Evolutionary conservation across 2,797 vertebrate species (phyloP).

Genomic region (Champsocephalus esox): DNA sequence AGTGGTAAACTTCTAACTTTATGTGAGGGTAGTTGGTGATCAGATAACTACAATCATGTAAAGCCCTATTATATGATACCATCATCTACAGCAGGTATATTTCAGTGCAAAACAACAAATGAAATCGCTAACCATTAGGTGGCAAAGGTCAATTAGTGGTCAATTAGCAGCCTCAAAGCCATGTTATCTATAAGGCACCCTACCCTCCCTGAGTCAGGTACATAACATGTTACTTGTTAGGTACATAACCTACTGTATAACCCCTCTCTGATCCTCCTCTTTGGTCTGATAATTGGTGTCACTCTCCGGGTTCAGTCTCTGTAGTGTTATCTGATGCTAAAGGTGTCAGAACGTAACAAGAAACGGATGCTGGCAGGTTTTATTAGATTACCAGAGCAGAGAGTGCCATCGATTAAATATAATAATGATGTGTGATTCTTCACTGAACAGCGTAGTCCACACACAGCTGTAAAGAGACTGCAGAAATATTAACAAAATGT

Average conservation of each 20-base stretch:
- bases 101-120: background rate
- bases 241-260: conserved; percentile 12
- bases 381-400: conserved; percentile 42
- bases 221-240: background rate
- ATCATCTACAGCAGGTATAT: background rate
- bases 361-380: conserved; percentile 27
- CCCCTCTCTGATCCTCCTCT: conserved; percentile 28
- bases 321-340: conserved; percentile 34
- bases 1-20: background rate
- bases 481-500: background rate
- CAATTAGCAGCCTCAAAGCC: conserved; percentile 24
- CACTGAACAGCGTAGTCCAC: background rate
- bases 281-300: conserved; percentile 48
- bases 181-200: conserved; percentile 14
- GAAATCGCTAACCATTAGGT: conserved; percentile 3
- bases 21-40: background rate
- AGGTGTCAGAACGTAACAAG: conserved; percentile 18
- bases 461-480: background rate
- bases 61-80: background rate
- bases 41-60: background rate
- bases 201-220: conserved; percentile 26
- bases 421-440: conserved; percentile 27
- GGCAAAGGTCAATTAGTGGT: conserved; percentile 28
- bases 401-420: conserved; percentile 16
- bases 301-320: conserved; percentile 29